Percentiles rank a stretch among this genome's conserved stretches.
phyloP scores from a whole-genome alignment of 2,113 vertebrate genomes.

The Seriola quinqueradiata region DNA sequence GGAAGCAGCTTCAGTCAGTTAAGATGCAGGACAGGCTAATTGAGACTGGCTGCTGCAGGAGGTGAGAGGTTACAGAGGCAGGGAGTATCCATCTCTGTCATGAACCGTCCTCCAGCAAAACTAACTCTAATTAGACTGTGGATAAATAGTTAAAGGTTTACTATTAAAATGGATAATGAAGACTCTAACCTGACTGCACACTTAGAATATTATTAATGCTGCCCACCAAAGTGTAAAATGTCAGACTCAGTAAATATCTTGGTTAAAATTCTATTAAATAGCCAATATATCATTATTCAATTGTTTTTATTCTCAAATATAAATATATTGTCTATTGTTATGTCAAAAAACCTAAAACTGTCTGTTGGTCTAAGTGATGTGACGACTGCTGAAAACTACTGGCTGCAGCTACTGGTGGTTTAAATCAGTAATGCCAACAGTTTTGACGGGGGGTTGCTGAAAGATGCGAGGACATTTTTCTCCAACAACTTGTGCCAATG shows the following conservation, averaged over 20 bases:
- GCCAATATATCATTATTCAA: not conserved
- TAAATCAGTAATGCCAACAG: not conserved
- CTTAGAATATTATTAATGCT: not conserved
- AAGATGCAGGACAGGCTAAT: slow-evolving; percentile 67
- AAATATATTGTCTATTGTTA: no score
- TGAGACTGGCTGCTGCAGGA: slow-evolving; percentile 57
- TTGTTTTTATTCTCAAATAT: not conserved
- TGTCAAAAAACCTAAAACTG: not conserved
- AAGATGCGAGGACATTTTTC: not conserved
- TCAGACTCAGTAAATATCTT: not conserved
- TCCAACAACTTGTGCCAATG: not conserved
- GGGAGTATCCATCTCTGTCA: slow-evolving; percentile 36
- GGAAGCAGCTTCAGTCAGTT: slow-evolving; percentile 40
- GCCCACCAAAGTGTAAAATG: not conserved
- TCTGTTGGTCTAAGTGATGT: not conserved
- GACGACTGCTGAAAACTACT: not conserved
- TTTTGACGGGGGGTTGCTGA: not conserved
- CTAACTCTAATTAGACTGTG: slow-evolving; percentile 16
- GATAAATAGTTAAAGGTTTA: slow-evolving; percentile 21
- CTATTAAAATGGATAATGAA: not conserved
- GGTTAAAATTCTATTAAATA: not conserved
- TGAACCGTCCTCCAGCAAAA: slow-evolving; percentile 12
- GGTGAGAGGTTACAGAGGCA: slow-evolving; percentile 48
- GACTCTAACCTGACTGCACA: not conserved
- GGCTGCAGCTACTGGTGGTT: not conserved